Evolutionary conservation across 2,888 invertebrate species (phyloP).

Genomic region (Catocala sponsa): DNA sequence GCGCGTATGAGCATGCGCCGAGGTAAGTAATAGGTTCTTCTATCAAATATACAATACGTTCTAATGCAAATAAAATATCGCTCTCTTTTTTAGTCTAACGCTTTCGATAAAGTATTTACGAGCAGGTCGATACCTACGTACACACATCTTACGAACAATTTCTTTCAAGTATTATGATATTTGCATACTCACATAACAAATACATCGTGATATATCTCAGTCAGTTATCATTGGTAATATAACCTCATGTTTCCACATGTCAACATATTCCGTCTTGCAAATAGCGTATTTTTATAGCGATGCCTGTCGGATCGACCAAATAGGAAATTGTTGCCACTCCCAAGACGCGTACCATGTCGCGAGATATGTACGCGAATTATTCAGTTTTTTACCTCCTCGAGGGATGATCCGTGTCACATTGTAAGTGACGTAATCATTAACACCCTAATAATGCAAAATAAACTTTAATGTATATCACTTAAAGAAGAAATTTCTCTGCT

Average conservation of each 20-base stretch:
- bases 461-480: slow-evolving; percentile 21
- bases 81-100: slow-evolving; percentile 25
- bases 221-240: slow-evolving; percentile 36
- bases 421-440: slow-evolving; percentile 60
- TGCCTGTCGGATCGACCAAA: slow-evolving; percentile 69
- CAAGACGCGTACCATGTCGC: slow-evolving; percentile 74
- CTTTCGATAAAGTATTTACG: slow-evolving; percentile 39
- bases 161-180: slow-evolving; percentile 30
- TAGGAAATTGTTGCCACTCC: slow-evolving; percentile 79
- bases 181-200: slow-evolving; percentile 33
- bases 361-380: slow-evolving; percentile 79
- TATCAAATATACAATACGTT: slow-evolving; percentile 49
- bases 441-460: slow-evolving; percentile 19
- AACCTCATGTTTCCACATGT: slow-evolving; percentile 41
- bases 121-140: slow-evolving; percentile 24
- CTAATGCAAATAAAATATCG: slow-evolving; percentile 38
- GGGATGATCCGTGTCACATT: slow-evolving; percentile 62
- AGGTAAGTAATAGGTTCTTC: slow-evolving; percentile 31
- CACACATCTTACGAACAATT: slow-evolving; percentile 32
- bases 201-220: slow-evolving; percentile 36
- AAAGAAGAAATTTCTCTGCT: slow-evolving; percentile 40
- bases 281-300: slow-evolving; percentile 71
- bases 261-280: slow-evolving; percentile 67
- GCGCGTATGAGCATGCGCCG: slow-evolving; percentile 19
- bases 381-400: slow-evolving; percentile 78